These are phyloP conservation scores for Nomada fucata DNA, from an alignment of 2,888 invertebrate genomes.

Conservation along the genomic window DNA sequence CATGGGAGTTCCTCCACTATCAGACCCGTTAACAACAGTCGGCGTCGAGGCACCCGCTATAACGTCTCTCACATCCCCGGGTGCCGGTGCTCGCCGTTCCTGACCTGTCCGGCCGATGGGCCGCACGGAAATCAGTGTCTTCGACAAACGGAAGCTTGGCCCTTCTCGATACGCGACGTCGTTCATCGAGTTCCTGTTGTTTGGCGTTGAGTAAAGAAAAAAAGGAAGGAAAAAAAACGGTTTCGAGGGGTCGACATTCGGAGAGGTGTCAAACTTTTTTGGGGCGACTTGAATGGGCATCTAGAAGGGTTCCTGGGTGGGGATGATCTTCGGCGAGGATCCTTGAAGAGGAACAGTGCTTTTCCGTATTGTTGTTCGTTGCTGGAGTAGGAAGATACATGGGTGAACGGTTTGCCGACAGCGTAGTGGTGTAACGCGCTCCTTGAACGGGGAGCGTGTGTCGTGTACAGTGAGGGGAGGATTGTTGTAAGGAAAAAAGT, in stretches of 20 bases:
- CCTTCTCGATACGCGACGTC: slow-evolving; percentile 23
- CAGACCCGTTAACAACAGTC: slow-evolving; percentile 82
- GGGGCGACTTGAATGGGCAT: neutral
- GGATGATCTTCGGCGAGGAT: slow-evolving; percentile 22
- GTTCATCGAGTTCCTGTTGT: neutral
- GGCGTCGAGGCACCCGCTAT: slow-evolving; percentile 80
- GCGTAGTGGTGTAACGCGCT: slow-evolving; percentile 33
- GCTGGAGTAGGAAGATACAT: neutral
- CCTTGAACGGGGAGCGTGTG: slow-evolving; percentile 53
- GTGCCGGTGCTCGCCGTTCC: slow-evolving; percentile 67
- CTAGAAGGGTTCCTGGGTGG: neutral
- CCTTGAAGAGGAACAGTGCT: slow-evolving; percentile 38
- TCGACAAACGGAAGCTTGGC: slow-evolving; percentile 51
- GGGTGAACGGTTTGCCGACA: slow-evolving; percentile 44
- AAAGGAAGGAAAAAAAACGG: too few relatives aligned
- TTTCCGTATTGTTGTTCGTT: slow-evolving; percentile 44
- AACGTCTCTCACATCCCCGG: slow-evolving; percentile 75
- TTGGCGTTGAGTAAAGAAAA: neutral
- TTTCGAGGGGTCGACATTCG: neutral
- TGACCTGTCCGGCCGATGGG: slow-evolving; percentile 67
- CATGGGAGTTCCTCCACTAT: slow-evolving; percentile 77
- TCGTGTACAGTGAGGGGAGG: slow-evolving; percentile 61
- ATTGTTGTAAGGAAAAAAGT: slow-evolving; percentile 54
- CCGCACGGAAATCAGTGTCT: slow-evolving; percentile 69
- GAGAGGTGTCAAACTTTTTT: too few relatives aligned